Evolutionary conservation across 2,797 vertebrate species (phyloP), one percentile per base, ranked within the genome.

Genomic region (Sternarchorhynchus goeldii): DNA sequence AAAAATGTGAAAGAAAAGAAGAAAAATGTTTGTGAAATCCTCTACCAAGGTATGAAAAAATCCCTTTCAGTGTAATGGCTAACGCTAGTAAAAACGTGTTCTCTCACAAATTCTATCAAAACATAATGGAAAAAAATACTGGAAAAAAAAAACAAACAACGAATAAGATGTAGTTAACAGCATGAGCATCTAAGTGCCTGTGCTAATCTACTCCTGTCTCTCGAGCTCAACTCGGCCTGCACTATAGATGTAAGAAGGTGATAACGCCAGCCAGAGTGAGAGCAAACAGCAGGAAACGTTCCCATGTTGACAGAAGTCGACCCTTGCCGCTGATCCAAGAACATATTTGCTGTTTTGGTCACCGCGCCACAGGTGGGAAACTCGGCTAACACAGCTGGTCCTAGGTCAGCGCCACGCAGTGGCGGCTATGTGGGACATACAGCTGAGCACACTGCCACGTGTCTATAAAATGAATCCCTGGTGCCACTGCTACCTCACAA

Each of bases 401-500:
- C 31, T 32, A 65, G 73, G 36, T 69, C 50, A 64, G 66, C 31
- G n/a, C 66, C 14, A 64, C 39, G 32, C 6, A 6, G 32, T 2
- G 58, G 34, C 25, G 34, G 20, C 8, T 53, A 74, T 31, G 50
- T 69, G 63, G 73, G 59, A 62, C 63, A 41, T 73, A 64, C 57
- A 65, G 45, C 25, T 56, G 29, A 53, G 25, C 5, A 39, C 56
- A 21, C 76, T 70, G 79, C 78, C 78, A 76, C 77, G 32, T 86
- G 86, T 83, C 78, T 88, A 88, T 91, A 81, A 92, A 91, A 91
- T 87, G 84, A 88, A 92, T 90, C 91, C 88, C 89, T 85, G 86
- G 88, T 90, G 89, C 88, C 91, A 90, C 89, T 87, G 90, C 91
- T 93, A 92, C 91, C 93, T 92, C 91, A 90, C 87, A 91, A 93